Evolutionary conservation across 1,140 invertebrate genomes (phyloP).

Genomic region (Ceratosolen fusciceps): DNA sequence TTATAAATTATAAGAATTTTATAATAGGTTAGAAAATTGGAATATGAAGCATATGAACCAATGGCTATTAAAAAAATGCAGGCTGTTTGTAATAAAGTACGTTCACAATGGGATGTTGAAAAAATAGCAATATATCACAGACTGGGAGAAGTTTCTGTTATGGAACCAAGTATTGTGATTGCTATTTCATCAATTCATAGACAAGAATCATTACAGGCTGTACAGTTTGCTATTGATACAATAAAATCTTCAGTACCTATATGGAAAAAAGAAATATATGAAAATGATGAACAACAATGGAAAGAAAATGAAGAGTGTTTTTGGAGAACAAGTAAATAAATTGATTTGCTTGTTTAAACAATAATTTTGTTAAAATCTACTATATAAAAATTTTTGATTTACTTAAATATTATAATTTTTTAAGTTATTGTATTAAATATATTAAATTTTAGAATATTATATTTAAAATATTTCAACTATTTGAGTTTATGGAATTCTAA

Average conservation of each 20-base stretch:
- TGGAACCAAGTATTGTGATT: conserved; percentile 91
- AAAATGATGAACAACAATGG: conserved; percentile 75
- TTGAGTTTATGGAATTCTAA: background rate
- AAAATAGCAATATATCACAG: conserved; percentile 88
- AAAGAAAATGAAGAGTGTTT: conserved; percentile 86
- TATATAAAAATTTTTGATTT: background rate
- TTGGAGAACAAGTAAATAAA: conserved; percentile 73
- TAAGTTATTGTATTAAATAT: too few species aligned
- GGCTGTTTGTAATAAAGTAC: conserved; percentile 81
- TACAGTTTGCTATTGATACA: conserved; percentile 86
- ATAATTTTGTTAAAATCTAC: background rate
- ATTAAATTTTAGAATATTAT: background rate
- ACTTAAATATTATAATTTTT: background rate
- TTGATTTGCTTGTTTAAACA: conserved; percentile 43
- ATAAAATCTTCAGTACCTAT: conserved; percentile 92
- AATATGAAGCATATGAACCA: conserved; percentile 94
- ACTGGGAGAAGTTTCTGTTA: conserved; percentile 87
- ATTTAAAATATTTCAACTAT: background rate
- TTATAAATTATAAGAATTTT: too few species aligned
- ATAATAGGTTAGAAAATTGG: conserved; percentile 83
- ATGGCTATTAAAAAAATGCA: conserved; percentile 92
- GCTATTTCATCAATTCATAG: conserved; percentile 91
- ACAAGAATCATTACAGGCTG: conserved; percentile 84
- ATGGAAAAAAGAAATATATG: conserved; percentile 97
- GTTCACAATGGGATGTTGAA: conserved; percentile 81